Conservation (phyloP, 2,888 invertebrate genomes). For the Caenorhabditis japonica region DNA sequence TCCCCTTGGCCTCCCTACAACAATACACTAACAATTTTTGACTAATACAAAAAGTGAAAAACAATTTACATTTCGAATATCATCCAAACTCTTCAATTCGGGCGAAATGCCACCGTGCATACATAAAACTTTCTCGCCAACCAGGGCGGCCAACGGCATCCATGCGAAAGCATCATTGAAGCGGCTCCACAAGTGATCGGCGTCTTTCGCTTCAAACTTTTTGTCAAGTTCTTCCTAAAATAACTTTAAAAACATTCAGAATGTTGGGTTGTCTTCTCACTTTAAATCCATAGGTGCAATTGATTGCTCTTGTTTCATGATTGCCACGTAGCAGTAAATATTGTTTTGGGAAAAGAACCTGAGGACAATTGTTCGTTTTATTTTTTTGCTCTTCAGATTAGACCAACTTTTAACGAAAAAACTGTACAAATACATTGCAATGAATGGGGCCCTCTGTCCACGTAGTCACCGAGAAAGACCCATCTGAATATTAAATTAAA, state of each 20-base stretch:
- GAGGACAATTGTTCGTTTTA: neutral
- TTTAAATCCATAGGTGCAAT: constrained; percentile 57
- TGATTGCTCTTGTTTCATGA: constrained; percentile 56
- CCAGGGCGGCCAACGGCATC: constrained; percentile 11
- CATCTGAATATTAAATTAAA: no score
- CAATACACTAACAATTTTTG: no score
- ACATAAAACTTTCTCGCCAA: no score
- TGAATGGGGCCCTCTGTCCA: constrained; percentile 51
- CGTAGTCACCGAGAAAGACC: constrained; percentile 55
- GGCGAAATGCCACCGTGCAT: no score
- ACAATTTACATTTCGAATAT: no score
- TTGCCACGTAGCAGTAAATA: constrained; percentile 56
- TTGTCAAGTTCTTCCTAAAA: no score
- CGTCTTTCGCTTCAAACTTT: neutral
- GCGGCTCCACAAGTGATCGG: constrained; percentile 7
- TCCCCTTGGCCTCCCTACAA: no score
- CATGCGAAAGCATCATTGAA: constrained; percentile 40
- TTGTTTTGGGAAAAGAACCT: constrained; percentile 24
- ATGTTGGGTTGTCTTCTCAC: neutral
- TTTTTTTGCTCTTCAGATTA: neutral
- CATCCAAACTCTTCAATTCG: no score
- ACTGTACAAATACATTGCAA: constrained; percentile 52
- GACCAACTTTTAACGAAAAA: constrained; percentile 41
- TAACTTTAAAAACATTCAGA: no score
- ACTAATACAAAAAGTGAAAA: constrained; percentile 6